These are phyloP conservation scores for Loripinus fragilis DNA, from an alignment of 2,888 invertebrate genomes.

Conservation along the genomic window DNA sequence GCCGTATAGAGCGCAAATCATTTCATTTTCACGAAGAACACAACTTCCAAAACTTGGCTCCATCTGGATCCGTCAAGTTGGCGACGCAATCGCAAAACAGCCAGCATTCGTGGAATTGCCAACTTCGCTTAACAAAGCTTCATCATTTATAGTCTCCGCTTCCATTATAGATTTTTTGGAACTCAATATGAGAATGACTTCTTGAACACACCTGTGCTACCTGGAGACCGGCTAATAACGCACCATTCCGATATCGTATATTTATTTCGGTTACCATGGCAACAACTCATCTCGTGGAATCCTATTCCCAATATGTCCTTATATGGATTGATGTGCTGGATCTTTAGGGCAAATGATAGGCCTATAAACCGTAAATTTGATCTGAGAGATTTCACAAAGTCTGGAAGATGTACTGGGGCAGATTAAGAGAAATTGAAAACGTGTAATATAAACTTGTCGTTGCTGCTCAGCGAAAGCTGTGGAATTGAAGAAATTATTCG, in stretches of 20 bases:
- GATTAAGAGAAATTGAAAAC: conserved; percentile 12
- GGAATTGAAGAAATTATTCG: too few relatives aligned
- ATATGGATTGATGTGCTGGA: conserved; percentile 25
- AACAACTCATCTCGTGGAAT: conserved; percentile 59
- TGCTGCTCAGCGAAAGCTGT: too few relatives aligned
- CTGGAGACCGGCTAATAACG: conserved; percentile 44
- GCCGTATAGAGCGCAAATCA: too few relatives aligned
- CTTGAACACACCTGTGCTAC: conserved; percentile 45
- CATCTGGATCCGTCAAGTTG: too few relatives aligned
- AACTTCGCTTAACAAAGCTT: too few relatives aligned
- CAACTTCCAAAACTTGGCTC: too few relatives aligned
- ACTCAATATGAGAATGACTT: conserved; percentile 1
- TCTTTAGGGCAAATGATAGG: conserved; percentile 20
- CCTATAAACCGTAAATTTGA: conserved; percentile 21
- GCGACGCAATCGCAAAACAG: too few relatives aligned
- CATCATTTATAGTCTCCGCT: neutral
- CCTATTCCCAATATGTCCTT: conserved; percentile 55
- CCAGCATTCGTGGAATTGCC: too few relatives aligned
- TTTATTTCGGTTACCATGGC: conserved; percentile 53
- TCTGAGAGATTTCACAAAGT: conserved; percentile 17
- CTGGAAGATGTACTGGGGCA: conserved; percentile 18
- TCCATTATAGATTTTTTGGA: conserved; percentile 16
- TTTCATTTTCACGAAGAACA: too few relatives aligned
- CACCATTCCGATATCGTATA: conserved; percentile 64
- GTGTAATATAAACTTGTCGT: too few relatives aligned